Base-by-base conservation (phyloP, 1,140 invertebrate species). In the Tigriopus japonicus region DNA sequence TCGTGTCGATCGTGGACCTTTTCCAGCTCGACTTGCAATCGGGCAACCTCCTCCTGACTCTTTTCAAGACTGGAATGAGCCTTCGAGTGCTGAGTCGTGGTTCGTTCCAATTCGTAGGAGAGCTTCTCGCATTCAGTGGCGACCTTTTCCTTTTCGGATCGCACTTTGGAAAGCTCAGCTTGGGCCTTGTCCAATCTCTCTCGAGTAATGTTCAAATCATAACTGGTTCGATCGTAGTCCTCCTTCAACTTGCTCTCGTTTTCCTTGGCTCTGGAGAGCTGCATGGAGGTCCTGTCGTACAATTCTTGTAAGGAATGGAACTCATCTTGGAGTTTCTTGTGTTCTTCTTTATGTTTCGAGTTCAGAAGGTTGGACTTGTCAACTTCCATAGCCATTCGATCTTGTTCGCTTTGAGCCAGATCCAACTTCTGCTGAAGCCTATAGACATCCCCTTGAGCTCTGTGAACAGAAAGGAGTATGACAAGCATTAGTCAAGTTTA, bases 1-100 rank as follows among this genome's bases (percentile, higher is more conserved):
- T 92, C 87, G 65, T 88, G 83, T 66, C 89, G 87, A 65, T 91
- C 88, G 65, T 87, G 85, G 74, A 88, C 81, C 69, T 89, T 91
- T 69, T 92, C 88, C 13, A 89, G 74, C 71, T 92, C 89, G 23
- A 87, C 77, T 68, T 87, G 84, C 67, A 88, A 79, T 66, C 86
- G 76, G 0, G 85, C 82, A 51, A 87, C 77, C 71, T 93, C 88
- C 70, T 91, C 87, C 68, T 91, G 87, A 59, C 82, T 81, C 66
- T 90, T 90, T 67, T 91, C 87, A 58, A 87, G 82, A 12, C 80
- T 81, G 6, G 80, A 81, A 68, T 86, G 85, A 1, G 83, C 80
- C 73, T 92, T 91, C 61, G 78, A 81, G 65, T 81, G 79, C 69
- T 90, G 86, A 51, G 82, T 81, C 69, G 88, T 84, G 0, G 85